Conservation (phyloP, 2,113 vertebrate species). For the Globicephala melas region DNA sequence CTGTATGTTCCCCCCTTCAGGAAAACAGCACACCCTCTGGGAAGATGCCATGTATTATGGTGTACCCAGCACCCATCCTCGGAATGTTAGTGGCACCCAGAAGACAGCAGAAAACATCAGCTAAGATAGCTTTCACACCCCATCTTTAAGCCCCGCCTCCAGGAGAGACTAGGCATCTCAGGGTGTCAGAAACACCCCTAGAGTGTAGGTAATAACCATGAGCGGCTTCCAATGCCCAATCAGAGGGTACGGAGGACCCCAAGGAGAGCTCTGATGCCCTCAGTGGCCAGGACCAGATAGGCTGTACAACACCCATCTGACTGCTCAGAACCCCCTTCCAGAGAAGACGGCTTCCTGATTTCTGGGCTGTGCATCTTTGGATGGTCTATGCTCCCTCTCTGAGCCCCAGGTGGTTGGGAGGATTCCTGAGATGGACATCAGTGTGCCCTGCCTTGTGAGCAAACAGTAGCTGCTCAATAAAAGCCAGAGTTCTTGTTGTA, state of each 20-base stretch:
- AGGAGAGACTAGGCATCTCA: background rate
- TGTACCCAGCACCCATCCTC: background rate
- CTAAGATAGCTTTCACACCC: background rate
- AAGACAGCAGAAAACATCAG: background rate
- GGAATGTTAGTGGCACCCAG: background rate
- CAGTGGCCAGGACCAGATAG: background rate
- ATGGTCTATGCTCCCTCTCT: background rate
- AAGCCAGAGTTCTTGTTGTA: background rate
- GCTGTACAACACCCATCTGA: background rate
- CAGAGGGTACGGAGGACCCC: background rate
- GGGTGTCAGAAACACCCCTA: background rate
- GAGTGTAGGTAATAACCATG: background rate
- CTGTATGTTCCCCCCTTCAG: background rate
- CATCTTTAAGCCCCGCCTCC: background rate
- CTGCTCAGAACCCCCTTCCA: background rate
- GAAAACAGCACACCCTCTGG: background rate
- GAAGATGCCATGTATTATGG: background rate
- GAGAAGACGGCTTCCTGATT: background rate
- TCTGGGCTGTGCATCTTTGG: background rate
- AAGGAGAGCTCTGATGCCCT: background rate
- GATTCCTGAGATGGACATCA: accelerated
- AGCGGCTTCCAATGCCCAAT: background rate
- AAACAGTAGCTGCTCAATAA: background rate
- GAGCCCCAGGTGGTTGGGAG: background rate
- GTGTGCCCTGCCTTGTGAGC: background rate